Conservation (phyloP, 1,140 invertebrate genomes). For the Hypsibius dujardini region DNA sequence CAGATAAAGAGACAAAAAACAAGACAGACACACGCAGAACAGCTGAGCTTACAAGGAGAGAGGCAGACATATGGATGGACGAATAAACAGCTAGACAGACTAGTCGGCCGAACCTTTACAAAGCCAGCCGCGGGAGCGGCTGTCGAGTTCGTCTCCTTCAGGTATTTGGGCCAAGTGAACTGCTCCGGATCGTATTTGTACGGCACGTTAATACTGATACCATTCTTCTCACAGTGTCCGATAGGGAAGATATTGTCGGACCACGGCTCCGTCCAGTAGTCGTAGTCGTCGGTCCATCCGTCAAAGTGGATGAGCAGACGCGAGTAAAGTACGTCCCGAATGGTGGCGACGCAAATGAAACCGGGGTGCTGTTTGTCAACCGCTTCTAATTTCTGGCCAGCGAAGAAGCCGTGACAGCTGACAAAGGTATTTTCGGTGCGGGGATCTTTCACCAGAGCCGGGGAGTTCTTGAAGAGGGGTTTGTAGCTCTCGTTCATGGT, state of each 20-base stretch:
- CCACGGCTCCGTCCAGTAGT: slow-evolving; percentile 65
- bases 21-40: no score
- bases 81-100: no score
- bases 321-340: slow-evolving; percentile 59
- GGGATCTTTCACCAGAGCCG: background rate
- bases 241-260: slow-evolving; percentile 83
- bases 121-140: slow-evolving; percentile 63
- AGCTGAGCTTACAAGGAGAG: no score
- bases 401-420: slow-evolving; percentile 46
- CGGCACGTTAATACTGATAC: slow-evolving; percentile 59
- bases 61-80: no score
- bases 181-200: slow-evolving; percentile 37
- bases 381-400: slow-evolving; percentile 85
- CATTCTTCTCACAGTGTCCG: slow-evolving; percentile 71
- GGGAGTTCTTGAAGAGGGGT: background rate
- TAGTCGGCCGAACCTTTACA: slow-evolving; percentile 32
- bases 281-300: slow-evolving; percentile 66
- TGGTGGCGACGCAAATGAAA: slow-evolving; percentile 65
- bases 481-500: background rate
- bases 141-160: slow-evolving; percentile 53
- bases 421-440: no score
- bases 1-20: no score
- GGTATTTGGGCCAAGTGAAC: slow-evolving; percentile 69
- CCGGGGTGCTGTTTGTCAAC: slow-evolving; percentile 65
- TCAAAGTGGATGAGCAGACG: slow-evolving; percentile 71